Evolutionary conservation across 2,888 invertebrate species (phyloP).

Genomic region (Perdita meconis): DNA sequence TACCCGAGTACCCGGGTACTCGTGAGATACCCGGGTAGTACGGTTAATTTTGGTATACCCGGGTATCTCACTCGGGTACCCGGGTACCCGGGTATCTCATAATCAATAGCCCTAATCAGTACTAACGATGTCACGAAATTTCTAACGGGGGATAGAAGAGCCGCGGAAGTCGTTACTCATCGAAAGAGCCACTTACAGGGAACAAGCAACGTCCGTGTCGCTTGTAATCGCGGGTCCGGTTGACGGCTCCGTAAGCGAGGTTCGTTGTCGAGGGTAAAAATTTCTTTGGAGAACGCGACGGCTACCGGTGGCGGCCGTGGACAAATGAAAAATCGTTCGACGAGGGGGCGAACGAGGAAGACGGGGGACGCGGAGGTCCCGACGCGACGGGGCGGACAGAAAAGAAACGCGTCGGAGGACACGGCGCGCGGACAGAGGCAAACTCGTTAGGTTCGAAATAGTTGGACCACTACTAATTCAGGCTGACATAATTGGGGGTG

Average conservation of each 20-base stretch:
- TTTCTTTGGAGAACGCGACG: constrained; percentile 46
- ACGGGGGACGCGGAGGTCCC: constrained; percentile 20
- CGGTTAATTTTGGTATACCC: no score
- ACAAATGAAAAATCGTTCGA: constrained; percentile 72
- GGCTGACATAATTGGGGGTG: constrained; percentile 84
- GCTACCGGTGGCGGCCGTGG: constrained; percentile 65
- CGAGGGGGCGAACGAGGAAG: constrained; percentile 24
- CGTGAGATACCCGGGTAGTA: no score
- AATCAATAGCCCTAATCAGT: no score
- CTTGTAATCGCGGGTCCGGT: constrained; percentile 35
- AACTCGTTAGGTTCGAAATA: constrained; percentile 81
- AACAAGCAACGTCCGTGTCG: constrained; percentile 37
- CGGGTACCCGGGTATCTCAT: no score
- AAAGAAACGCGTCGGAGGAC: constrained; percentile 10
- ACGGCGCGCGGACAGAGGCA: constrained; percentile 62
- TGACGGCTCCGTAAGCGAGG: constrained; percentile 59
- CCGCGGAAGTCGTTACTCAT: constrained; percentile 34
- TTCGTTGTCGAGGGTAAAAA: constrained; percentile 54
- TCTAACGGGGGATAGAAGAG: neutral
- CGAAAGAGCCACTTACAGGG: constrained; percentile 29
- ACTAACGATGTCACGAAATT: no score
- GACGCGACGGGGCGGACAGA: constrained; percentile 8
- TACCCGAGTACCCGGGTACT: no score
- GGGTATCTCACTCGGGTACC: no score
- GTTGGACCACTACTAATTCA: constrained; percentile 83